A percentile compares a stretch with the other conserved stretches of the same genome.
These are phyloP conservation scores for Rhincodon typus DNA, from an alignment of 2,797 vertebrate genomes.

Conservation along the genomic window DNA sequence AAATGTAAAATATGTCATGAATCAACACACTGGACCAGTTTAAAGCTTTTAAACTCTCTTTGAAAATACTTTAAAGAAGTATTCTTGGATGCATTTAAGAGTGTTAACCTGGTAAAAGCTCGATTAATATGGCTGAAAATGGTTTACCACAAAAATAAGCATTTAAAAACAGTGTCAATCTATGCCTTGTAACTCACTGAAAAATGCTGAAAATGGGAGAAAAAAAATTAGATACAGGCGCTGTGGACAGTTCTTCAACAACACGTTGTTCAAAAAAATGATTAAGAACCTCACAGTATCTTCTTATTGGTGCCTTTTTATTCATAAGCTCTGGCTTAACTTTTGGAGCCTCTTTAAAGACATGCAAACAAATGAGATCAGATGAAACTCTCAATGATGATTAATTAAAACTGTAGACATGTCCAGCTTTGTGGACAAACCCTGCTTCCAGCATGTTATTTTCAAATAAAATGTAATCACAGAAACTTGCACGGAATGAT, in stretches of 20 bases:
- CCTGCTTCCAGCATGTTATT: neutral
- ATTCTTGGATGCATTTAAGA: neutral
- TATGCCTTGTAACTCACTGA: neutral
- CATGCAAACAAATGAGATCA: neutral
- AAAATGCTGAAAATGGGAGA: too few relatives aligned
- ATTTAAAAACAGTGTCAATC: neutral
- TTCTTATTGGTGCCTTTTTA: neutral
- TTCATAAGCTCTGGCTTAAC: neutral
- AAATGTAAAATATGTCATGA: neutral
- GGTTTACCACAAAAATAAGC: neutral
- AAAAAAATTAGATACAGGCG: neutral
- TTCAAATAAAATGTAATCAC: neutral
- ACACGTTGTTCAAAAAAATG: neutral
- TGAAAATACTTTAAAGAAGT: neutral
- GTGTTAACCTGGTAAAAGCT: neutral
- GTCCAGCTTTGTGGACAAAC: neutral
- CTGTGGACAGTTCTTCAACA: neutral
- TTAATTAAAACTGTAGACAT: neutral
- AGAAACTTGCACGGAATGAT: neutral
- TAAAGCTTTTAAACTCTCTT: neutral
- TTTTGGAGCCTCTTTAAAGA: neutral
- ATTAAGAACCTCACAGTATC: neutral
- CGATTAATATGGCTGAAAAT: neutral
- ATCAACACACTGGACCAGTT: neutral
- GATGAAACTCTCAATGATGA: neutral